Evolutionary conservation across 2,113 vertebrate genomes (phyloP).

Genomic region (Guaruba guarouba): DNA sequence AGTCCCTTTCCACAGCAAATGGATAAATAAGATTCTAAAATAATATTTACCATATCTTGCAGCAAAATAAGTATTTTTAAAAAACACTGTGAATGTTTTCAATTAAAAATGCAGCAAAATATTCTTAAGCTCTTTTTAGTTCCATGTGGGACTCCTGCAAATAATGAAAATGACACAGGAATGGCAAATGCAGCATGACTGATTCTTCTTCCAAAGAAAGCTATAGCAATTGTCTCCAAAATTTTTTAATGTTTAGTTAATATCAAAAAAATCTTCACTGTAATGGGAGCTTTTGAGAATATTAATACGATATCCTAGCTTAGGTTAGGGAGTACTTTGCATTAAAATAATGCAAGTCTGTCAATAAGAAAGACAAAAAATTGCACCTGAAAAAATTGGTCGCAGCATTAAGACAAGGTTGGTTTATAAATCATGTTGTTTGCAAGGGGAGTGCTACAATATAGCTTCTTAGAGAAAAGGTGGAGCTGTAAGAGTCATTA

Average conservation of each 20-base stretch:
- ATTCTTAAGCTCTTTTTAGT: not conserved
- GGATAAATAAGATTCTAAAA: not conserved
- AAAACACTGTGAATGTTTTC: not conserved
- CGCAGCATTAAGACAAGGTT: not conserved
- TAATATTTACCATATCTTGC: not conserved
- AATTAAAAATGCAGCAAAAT: not conserved
- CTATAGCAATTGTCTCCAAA: not conserved
- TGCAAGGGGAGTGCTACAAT: not conserved
- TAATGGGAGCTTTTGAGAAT: not conserved
- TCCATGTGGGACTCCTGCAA: not conserved
- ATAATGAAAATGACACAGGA: not conserved
- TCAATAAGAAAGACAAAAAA: not conserved
- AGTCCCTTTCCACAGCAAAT: not conserved
- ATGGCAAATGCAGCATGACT: not conserved
- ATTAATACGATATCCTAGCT: not conserved
- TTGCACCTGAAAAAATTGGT: not conserved
- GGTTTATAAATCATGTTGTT: not conserved
- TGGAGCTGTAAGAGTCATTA: not conserved
- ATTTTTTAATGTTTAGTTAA: not conserved
- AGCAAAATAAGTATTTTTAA: not conserved
- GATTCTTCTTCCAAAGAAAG: not conserved
- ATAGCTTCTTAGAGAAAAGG: not conserved
- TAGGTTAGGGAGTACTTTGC: not conserved
- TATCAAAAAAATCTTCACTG: not conserved
- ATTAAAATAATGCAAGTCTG: not conserved